Evolutionary conservation across 2,888 invertebrate species (phyloP).

Genomic region (Cryptocephalus moraei): DNA sequence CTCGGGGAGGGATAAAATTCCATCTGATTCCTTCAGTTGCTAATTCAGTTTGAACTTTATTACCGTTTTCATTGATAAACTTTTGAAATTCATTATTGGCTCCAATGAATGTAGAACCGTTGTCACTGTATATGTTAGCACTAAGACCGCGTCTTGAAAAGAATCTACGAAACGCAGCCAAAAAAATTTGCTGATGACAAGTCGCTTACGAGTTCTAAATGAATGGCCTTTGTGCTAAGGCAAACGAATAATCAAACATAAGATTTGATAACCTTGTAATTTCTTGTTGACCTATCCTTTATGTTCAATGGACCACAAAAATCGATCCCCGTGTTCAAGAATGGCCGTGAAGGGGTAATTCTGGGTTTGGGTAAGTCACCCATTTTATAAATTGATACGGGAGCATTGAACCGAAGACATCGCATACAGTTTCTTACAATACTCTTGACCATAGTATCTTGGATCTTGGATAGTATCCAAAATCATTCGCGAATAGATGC

Average conservation of each 20-base stretch:
- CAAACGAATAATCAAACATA: conserved; percentile 1
- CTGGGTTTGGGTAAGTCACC: background rate
- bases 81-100: too few species aligned
- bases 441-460: too few species aligned
- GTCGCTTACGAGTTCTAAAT: background rate
- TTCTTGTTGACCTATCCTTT: background rate
- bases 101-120: background rate
- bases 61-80: too few species aligned
- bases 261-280: background rate
- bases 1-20: conserved; percentile 1
- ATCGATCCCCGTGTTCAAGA: background rate
- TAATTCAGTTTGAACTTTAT: background rate
- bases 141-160: background rate
- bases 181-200: background rate
- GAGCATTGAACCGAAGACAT: background rate
- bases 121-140: background rate
- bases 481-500: background rate
- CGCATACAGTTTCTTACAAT: background rate
- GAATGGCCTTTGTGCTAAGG: background rate
- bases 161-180: conserved; percentile 1
- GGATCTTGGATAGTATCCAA: too few species aligned
- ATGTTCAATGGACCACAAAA: background rate
- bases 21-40: background rate
- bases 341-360: background rate
- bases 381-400: background rate